Evolutionary conservation across 1,140 invertebrate species (phyloP).

Genomic region (honey bee (Apis mellifera)): Amel_HAv3.1 CM009932.2:10408001-10408500

Average conservation of each 20-base stretch:
- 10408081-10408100: not conserved
- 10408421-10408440: not conserved
- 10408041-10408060: slow-evolving; percentile 30
- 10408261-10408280: slow-evolving; percentile 69
- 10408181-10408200: slow-evolving; percentile 64
- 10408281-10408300: slow-evolving; percentile 63
- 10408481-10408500: not conserved
- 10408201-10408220: slow-evolving; percentile 45
- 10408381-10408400: not conserved
- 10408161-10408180: slow-evolving; percentile 62
- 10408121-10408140: slow-evolving; percentile 58
- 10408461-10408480: not conserved
- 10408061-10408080: slow-evolving; percentile 28
- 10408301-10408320: slow-evolving; percentile 52
- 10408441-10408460: not conserved
- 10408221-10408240: slow-evolving; percentile 11
- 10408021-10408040: slow-evolving; percentile 38
- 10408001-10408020: slow-evolving; percentile 28
- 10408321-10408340: slow-evolving; percentile 8
- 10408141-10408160: slow-evolving; percentile 49
- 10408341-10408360: slow-evolving; percentile 41
- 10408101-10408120: slow-evolving; percentile 39
- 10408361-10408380: not conserved
- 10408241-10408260: slow-evolving; percentile 58
- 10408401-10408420: not conserved